Conservation (phyloP, 2,797 vertebrate genomes). For the Perodicticus potto region DNA sequence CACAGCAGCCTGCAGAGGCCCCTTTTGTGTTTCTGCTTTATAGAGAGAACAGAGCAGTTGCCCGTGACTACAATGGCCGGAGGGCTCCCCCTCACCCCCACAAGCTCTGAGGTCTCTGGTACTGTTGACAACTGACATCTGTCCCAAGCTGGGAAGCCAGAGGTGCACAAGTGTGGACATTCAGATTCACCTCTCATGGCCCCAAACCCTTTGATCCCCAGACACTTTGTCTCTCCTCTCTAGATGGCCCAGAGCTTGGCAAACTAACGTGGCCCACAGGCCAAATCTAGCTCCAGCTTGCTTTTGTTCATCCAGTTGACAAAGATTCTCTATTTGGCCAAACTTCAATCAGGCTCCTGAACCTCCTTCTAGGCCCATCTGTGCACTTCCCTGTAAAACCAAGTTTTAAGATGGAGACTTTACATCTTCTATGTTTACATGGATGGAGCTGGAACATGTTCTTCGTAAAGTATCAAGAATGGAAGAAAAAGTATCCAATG, state of each 20-base stretch:
- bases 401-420: too few relatives aligned
- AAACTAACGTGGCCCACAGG: too few relatives aligned
- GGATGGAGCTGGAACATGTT: too few relatives aligned
- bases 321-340: background rate
- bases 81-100: background rate
- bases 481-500: too few relatives aligned
- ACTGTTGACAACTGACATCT: background rate
- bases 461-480: too few relatives aligned
- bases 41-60: background rate
- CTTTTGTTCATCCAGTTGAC: background rate
- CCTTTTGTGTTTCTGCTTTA: background rate
- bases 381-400: background rate
- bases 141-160: accelerated
- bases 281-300: background rate
- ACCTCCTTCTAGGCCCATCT: background rate
- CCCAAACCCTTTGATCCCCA: background rate
- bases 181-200: background rate
- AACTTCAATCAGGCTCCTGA: background rate
- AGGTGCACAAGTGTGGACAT: background rate
- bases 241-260: too few relatives aligned
- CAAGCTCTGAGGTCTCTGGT: accelerated
- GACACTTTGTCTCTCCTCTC: background rate
- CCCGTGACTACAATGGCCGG: background rate
- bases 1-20: background rate
- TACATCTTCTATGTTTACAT: too few relatives aligned